Conservation (phyloP, 2,888 invertebrate species). For the Oscheius myriophilus region DNA sequence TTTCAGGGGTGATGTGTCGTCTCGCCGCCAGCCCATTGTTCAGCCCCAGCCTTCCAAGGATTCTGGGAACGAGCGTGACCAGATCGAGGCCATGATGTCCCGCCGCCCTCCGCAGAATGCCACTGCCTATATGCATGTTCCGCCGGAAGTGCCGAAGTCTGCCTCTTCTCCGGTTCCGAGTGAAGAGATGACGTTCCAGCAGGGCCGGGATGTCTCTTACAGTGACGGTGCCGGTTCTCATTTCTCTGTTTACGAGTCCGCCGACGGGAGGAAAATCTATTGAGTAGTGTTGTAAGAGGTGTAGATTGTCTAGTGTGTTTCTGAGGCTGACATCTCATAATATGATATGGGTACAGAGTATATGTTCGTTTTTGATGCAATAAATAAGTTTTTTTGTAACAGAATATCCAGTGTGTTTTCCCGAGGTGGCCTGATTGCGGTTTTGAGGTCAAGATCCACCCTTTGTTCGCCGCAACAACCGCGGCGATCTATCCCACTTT, state of each 20-base stretch:
- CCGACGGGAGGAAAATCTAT: too few species aligned
- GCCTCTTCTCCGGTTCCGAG: not conserved
- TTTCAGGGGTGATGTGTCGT: not conserved
- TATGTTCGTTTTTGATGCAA: too few species aligned
- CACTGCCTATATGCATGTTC: not conserved
- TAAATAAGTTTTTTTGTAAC: too few species aligned
- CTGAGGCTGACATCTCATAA: too few species aligned
- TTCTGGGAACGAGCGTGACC: slow-evolving; percentile 5
- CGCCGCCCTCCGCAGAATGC: not conserved
- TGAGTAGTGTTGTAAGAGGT: too few species aligned
- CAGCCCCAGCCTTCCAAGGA: not conserved
- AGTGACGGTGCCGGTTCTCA: slow-evolving; percentile 16
- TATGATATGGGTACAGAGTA: too few species aligned
- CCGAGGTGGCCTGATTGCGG: slow-evolving; percentile 28
- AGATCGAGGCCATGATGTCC: slow-evolving; percentile 19
- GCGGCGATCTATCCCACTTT: slow-evolving; percentile 21
- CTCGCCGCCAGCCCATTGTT: not conserved
- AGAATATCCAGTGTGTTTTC: slow-evolving; percentile 7
- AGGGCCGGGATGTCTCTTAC: slow-evolving; percentile 9
- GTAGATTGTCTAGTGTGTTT: too few species aligned
- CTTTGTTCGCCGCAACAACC: slow-evolving; percentile 28
- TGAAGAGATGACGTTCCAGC: too few species aligned
- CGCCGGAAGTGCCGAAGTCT: not conserved
- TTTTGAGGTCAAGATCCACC: slow-evolving; percentile 30
- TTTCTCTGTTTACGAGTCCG: slow-evolving; percentile 7